Conservation (phyloP, 2,888 invertebrate species). For the Trypoxylon attenuatum region DNA sequence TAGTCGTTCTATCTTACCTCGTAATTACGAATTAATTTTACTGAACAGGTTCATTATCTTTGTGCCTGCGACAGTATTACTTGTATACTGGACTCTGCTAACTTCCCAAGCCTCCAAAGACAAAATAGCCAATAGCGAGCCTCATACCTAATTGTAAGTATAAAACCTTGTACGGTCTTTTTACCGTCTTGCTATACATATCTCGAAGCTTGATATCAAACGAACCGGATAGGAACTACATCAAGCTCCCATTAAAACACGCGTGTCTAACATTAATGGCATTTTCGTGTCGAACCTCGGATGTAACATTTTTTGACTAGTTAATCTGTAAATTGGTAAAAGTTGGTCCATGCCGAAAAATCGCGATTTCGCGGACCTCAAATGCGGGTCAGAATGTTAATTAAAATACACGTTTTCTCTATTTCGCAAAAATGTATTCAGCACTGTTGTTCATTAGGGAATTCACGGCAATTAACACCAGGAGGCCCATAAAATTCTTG, state of each 20-base stretch:
- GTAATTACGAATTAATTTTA: slow-evolving; percentile 37
- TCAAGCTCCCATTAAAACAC: slow-evolving; percentile 23
- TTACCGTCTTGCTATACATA: no score
- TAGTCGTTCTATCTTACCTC: background rate
- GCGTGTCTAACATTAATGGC: slow-evolving; percentile 23
- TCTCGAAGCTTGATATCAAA: slow-evolving; percentile 17
- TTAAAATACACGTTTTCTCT: no score
- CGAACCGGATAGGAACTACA: slow-evolving; percentile 15
- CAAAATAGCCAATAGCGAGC: background rate
- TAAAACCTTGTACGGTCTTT: background rate
- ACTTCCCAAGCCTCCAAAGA: background rate
- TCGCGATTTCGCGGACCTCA: no score
- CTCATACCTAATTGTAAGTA: background rate
- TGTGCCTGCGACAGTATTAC: slow-evolving; percentile 6
- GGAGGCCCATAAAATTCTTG: no score
- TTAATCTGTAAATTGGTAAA: background rate
- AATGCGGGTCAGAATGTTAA: no score
- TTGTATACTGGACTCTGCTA: slow-evolving; percentile 14
- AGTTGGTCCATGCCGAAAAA: no score
- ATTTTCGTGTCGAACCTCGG: slow-evolving; percentile 35
- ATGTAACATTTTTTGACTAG: slow-evolving; percentile 2
- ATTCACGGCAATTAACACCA: background rate
- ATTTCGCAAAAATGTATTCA: no score
- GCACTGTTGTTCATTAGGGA: background rate
- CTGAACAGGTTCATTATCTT: slow-evolving; percentile 22